Evolutionary conservation across 1,140 invertebrate genomes (phyloP), one percentile per base, ranked within the genome.

Genomic region (Chironomus tepperi): DNA sequence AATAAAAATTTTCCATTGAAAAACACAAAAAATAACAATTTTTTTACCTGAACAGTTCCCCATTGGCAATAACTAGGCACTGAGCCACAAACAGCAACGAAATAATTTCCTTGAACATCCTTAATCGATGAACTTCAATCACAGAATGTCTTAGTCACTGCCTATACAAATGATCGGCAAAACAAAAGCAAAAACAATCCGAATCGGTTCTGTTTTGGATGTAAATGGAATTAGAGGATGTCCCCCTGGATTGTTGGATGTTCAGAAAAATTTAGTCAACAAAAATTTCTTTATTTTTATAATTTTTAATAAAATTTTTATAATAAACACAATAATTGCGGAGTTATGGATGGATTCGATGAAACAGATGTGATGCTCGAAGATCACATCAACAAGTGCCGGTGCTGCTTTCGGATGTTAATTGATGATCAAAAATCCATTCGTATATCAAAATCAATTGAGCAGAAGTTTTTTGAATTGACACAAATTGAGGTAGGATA

Each of bases 1-100:
- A 57, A 34, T 74, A 75, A 42, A 76, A 42, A 57, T n/a, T n/a
- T n/a, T n/a, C n/a, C 15, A n/a, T 15, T 57, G 12, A 57, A 57
- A 57, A 47, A 10, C 43, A 15, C 2, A 1, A 47, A 47, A 10
- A n/a, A 12, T 0, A 57, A 34, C 5, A 34, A 34, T 2, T 34
- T 34, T 34, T 57, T 15, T 57, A 57, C 47, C 47, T 57, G 12
- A 57, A 1, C 3, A 57, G 3, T 12, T 57, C 12, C n/a, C 47
- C 47, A 57, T 57, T 57, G 12, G 12, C 12, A 57, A 57, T 57
- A 5, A 15, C 3, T 15, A 57, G n/a, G 1, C 12, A n/a, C 10
- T 57, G 47, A 1, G 5, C 24, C 24, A 34, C 24, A 57, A 57
- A n/a, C 1, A 57, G 47, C 12, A 57, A 12, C 12, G n/a, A 57